Evolutionary conservation across 2,797 vertebrate genomes (phyloP).

Genomic region (Scyliorhinus canicula): DNA sequence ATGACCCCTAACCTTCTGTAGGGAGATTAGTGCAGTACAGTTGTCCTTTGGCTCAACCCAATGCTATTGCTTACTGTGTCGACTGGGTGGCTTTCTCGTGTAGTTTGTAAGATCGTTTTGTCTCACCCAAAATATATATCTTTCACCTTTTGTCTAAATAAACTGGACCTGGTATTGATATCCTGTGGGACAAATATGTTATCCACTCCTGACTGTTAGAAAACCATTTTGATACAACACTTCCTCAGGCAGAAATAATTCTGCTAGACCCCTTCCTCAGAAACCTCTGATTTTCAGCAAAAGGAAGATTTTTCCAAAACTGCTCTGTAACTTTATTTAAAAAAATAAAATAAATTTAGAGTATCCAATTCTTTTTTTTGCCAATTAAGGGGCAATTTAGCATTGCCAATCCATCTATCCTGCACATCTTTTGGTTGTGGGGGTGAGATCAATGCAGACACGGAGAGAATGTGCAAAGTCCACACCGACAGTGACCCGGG

Average conservation of each 20-base stretch:
- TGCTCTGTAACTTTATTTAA: not conserved
- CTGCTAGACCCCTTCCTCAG: not conserved
- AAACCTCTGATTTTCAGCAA: not conserved
- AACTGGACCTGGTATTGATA: not conserved
- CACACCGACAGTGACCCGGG: no score
- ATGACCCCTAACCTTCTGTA: not conserved
- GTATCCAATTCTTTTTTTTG: no score
- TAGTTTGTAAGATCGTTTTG: not conserved
- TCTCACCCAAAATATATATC: not conserved
- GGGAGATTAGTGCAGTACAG: not conserved
- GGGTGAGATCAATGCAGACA: no score
- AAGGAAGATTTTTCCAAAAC: not conserved
- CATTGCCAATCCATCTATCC: no score
- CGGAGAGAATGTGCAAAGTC: no score
- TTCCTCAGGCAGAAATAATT: not conserved
- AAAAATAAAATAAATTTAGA: no score
- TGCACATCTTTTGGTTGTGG: no score
- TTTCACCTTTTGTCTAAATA: not conserved
- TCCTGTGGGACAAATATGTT: not conserved
- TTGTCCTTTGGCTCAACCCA: not conserved
- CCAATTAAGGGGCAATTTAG: no score
- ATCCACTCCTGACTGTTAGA: not conserved
- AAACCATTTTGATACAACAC: not conserved
- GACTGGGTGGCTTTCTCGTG: not conserved
- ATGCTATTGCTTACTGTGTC: not conserved